These are phyloP conservation scores for Dicyrtoma fusca DNA, from an alignment of 2,888 invertebrate species.

Conservation along the genomic window DNA sequence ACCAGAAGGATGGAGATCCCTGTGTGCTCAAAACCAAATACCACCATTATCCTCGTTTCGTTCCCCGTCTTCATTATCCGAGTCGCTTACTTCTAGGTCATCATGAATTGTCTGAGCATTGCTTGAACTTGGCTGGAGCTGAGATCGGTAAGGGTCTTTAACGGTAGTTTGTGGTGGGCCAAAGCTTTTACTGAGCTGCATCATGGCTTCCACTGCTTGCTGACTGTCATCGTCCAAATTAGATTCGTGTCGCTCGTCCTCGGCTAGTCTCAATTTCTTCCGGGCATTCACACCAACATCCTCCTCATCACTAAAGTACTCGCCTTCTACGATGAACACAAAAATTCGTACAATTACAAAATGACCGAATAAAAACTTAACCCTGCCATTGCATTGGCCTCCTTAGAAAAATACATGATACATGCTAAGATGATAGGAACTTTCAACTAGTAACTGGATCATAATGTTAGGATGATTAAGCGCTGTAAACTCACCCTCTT, in stretches of 20 bases:
- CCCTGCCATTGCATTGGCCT: slow-evolving; percentile 19
- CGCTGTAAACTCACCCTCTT: slow-evolving; percentile 42
- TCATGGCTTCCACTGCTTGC: slow-evolving; percentile 61
- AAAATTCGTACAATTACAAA: neutral
- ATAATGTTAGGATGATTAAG: too few relatives aligned
- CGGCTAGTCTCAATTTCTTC: slow-evolving; percentile 23
- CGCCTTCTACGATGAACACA: slow-evolving; percentile 41
- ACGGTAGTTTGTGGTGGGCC: neutral
- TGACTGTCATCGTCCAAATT: slow-evolving; percentile 66
- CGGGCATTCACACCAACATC: slow-evolving; percentile 29
- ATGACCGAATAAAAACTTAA: neutral
- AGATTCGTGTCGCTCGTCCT: slow-evolving; percentile 26
- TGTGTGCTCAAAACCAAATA: slow-evolving; percentile 12
- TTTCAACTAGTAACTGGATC: too few relatives aligned
- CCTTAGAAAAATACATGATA: neutral
- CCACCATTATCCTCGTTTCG: slow-evolving; percentile 32
- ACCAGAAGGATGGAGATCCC: too few relatives aligned
- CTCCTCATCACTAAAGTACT: slow-evolving; percentile 56
- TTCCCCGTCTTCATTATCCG: slow-evolving; percentile 67
- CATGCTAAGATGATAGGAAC: too few relatives aligned
- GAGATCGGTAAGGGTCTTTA: neutral
- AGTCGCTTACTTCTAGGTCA: slow-evolving; percentile 76
- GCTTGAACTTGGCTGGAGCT: neutral
- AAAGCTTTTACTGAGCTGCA: slow-evolving; percentile 57
- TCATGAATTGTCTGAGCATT: slow-evolving; percentile 59